Conservation (phyloP, 1,140 invertebrate genomes). For the Eubasilissa regina region DNA sequence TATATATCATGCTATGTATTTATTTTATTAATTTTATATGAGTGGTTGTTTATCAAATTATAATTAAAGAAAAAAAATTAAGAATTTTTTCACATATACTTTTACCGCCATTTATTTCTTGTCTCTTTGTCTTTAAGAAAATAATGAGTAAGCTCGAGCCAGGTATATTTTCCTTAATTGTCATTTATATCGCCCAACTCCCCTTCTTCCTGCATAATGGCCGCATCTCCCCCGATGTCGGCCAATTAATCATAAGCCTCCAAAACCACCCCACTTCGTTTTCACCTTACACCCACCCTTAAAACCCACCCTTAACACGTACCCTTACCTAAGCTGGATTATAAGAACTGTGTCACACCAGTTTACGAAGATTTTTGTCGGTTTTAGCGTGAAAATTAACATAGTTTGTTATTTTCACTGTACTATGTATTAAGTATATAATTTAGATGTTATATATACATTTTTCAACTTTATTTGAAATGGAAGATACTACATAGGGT, state of each 20-base stretch:
- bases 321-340: conserved; percentile 26
- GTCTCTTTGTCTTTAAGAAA: conserved; percentile 8
- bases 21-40: too few relatives aligned
- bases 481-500: too few relatives aligned
- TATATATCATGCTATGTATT: too few relatives aligned
- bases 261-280: background rate
- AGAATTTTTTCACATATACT: conserved; percentile 15
- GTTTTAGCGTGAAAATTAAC: too few relatives aligned
- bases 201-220: background rate
- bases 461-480: too few relatives aligned
- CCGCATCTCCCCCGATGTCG: conserved; percentile 20
- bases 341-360: background rate
- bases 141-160: conserved; percentile 20
- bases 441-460: too few relatives aligned
- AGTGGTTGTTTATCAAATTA: too few relatives aligned
- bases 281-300: background rate
- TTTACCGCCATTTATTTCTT: background rate
- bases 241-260: conserved; percentile 58
- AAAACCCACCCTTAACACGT: background rate
- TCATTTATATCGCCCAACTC: conserved; percentile 17
- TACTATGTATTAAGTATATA: too few relatives aligned
- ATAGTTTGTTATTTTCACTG: too few relatives aligned
- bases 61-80: too few relatives aligned
- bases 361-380: too few relatives aligned
- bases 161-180: conserved; percentile 39